Base-by-base conservation (phyloP, 2,888 invertebrate species). In the Dasysyrphus tricinctus region DNA sequence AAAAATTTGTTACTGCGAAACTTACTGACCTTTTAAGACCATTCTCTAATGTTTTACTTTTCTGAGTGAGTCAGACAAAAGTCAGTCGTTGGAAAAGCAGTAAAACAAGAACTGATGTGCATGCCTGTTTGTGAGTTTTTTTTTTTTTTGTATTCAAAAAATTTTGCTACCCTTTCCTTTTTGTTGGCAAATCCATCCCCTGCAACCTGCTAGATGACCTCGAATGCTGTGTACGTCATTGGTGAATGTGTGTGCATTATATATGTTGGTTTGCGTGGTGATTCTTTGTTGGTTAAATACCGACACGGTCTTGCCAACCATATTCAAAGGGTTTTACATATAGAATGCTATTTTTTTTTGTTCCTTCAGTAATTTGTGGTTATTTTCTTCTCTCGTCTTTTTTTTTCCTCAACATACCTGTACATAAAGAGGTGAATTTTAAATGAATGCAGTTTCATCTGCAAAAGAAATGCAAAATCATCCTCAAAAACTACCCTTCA, bases 401-500 rank as follows among this genome's bases (percentile, higher is more conserved):
- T 70, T 47, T 44, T 76, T 47, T 70, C 39, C 42, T 6, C 12
- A 24, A 29, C 12, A 29, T 29, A 2, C 0, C 9, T 19, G 24
- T 24, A 24, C 24, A 49, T 19, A 11, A n/a, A 42, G 8, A 24
- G 77, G 70, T 65, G 63, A 79, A 56, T 56, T 24, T 6, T 39
- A 65, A 81, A 65, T 70, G 70, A 81, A 81, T 63, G 76, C 56
- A 63, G 37, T 54, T 67, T 73, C 54, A 72, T 77, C 42, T 77
- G 67, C 61, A 82, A 11, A 12, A 54, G 29, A 54, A n/a, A 37
- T 72, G 54, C 51, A 19, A 34, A 47, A 14, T 9, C 44, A 44
- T 37, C 11, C 14, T 24, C 34, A 32, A 14, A 51, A 69, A 44
- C 12, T 12, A 24, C 59, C 14, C 14, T 67, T 5, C 6, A 32